Base-by-base conservation (phyloP, 2,888 invertebrate species). In the Pristionchus japonicus region DNA sequence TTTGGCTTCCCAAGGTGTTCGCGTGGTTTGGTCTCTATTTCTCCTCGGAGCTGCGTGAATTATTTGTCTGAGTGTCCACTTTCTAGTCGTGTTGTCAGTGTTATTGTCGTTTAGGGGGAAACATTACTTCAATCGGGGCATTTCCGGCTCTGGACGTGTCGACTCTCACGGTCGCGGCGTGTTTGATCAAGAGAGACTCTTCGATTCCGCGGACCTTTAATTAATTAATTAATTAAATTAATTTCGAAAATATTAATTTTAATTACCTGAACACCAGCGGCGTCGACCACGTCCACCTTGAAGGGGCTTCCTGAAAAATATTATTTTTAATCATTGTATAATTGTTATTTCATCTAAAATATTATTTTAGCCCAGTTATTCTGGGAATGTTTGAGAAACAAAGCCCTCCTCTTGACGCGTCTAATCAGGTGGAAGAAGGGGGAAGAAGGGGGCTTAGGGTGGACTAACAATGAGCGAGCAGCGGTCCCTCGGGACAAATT, bases 241-340 rank as follows among this genome's bases (percentile, higher is more conserved):
- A n/a, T 49, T 82, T 40, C n/a, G 15, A 47, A 80, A 70, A 70
- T 70, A 43, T 23, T 15, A 31, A n/a, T 27, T 17, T 17, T 43
- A 47, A 20, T 47, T 40, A 82, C 82, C 52, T 52, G n/a, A 27
- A 84, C 84, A 13, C 61, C 84, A 15, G 83, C 57, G 47, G 92
- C 90, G 67, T 93, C 92, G 49, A 93, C 90, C 57, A 92, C 92
- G 20, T 86, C 57, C 57, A 93, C 91, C 34, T 61, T 40, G 85
- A 89, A 92, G 20, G 92, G 92, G 37, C 89, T 90, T 13, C 92
- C 92, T 90, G 80, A 6, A 88, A 61, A 27, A n/a, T 34, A 57
- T 52, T 52, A 23, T 34, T 27, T 15, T 37, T 83, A 17, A 82
- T 43, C 9, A 77, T 13, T 37, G 6, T 37, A 43, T 27, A 43